phyloP scores from a whole-genome alignment of 2,888 invertebrate genomes.

The Cylindroiulus punctatus region DNA sequence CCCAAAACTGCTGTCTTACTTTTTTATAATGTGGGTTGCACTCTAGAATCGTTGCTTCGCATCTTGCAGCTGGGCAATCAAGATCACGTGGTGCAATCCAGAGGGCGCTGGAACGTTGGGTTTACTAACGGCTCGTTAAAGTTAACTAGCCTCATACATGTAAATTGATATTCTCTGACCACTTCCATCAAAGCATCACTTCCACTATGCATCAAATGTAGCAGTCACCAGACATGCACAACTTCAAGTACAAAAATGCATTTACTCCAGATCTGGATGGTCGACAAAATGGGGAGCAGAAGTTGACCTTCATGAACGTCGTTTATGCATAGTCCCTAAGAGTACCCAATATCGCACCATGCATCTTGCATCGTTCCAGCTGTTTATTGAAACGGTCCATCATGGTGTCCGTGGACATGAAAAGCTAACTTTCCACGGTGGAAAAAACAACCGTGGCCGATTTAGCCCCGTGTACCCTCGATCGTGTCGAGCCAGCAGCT shows the following conservation, averaged over 20 bases:
- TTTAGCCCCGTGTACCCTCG: conserved; percentile 21
- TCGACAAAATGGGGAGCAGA: too few relatives aligned
- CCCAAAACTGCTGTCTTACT: not conserved
- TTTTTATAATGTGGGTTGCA: not conserved
- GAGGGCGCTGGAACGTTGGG: too few relatives aligned
- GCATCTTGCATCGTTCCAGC: too few relatives aligned
- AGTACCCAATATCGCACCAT: too few relatives aligned
- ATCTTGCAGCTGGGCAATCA: not conserved
- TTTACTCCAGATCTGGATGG: too few relatives aligned
- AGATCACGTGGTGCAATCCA: not conserved
- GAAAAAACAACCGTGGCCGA: not conserved
- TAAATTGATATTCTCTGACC: too few relatives aligned
- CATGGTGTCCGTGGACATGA: conserved; percentile 9
- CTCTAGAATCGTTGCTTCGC: not conserved
- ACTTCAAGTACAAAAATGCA: too few relatives aligned
- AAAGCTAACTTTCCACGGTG: not conserved
- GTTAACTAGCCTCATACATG: not conserved
- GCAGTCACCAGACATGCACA: too few relatives aligned
- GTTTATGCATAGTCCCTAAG: too few relatives aligned
- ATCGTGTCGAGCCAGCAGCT: conserved; percentile 1
- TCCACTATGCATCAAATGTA: too few relatives aligned
- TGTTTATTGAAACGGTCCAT: not conserved
- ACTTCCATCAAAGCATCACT: too few relatives aligned
- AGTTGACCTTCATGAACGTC: too few relatives aligned
- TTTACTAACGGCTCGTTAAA: not conserved